Evolutionary conservation across 1,140 invertebrate species (phyloP).

Genomic region (Antheraea pernyi): DNA sequence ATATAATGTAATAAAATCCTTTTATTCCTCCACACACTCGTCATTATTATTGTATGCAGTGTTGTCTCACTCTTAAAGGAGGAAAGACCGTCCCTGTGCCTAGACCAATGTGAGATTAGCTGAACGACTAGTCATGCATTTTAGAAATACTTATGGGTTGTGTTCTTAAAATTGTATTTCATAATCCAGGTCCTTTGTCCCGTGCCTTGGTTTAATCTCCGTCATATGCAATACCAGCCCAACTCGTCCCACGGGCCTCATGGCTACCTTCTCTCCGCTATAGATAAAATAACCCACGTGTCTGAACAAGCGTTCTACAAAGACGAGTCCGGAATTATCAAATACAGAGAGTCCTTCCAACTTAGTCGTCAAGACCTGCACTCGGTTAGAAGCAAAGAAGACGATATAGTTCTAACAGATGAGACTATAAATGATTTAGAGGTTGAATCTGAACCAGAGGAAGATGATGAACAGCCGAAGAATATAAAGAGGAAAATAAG

Average conservation of each 20-base stretch:
- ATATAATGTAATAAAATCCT: too few species aligned
- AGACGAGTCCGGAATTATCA: constrained; percentile 36
- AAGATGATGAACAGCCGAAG: constrained; percentile 17
- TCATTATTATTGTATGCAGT: too few species aligned
- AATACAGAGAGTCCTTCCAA: constrained; percentile 33
- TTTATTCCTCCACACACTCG: too few species aligned
- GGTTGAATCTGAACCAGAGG: neutral
- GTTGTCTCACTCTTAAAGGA: too few species aligned
- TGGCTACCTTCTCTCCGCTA: constrained; percentile 49
- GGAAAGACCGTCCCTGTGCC: too few species aligned
- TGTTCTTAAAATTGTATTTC: neutral
- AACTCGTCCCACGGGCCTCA: constrained; percentile 59
- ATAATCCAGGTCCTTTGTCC: constrained; percentile 49
- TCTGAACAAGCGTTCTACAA: constrained; percentile 29
- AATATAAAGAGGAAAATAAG: constrained; percentile 31
- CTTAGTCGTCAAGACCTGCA: constrained; percentile 25
- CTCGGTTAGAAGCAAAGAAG: constrained; percentile 20
- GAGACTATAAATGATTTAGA: neutral
- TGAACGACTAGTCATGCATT: too few species aligned
- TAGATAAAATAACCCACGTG: constrained; percentile 35
- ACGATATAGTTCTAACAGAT: neutral
- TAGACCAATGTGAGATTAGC: too few species aligned
- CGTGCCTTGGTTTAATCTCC: constrained; percentile 60
- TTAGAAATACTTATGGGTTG: too few species aligned
- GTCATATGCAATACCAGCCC: constrained; percentile 67